phyloP scores from a whole-genome alignment of 2,113 vertebrate species.

The Pelecanoides urinatrix region DNA sequence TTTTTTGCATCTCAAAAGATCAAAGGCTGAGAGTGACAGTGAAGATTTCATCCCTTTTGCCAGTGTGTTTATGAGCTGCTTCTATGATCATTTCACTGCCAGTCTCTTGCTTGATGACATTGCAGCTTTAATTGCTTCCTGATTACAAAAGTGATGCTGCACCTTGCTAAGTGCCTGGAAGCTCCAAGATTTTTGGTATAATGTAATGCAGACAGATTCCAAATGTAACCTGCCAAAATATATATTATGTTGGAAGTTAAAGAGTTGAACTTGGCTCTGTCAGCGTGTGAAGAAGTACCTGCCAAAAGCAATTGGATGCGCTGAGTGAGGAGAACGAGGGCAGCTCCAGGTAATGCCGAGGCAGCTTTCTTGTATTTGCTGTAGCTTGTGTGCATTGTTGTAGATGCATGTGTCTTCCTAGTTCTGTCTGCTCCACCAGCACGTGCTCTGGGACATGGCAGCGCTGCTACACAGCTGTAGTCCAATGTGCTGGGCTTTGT shows the following conservation, averaged over 20 bases:
- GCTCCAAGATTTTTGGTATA: background rate
- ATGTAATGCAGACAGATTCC: background rate
- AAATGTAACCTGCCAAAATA: background rate
- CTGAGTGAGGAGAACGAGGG: accelerated
- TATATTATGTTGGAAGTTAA: background rate
- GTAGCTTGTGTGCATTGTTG: accelerated
- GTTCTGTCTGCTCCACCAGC: background rate
- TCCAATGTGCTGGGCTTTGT: accelerated
- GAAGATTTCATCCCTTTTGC: background rate
- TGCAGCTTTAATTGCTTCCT: background rate
- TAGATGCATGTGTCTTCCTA: background rate
- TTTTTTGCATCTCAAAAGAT: background rate
- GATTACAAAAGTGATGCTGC: background rate
- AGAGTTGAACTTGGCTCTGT: background rate
- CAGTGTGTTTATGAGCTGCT: background rate
- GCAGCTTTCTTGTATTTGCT: background rate
- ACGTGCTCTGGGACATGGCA: accelerated
- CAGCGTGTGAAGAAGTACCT: background rate
- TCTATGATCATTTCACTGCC: background rate
- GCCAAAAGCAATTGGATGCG: background rate
- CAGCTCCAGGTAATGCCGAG: background rate
- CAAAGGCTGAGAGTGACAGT: background rate
- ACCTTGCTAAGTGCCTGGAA: background rate
- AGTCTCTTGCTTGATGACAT: background rate
- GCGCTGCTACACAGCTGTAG: background rate